Evolutionary conservation across 1,140 invertebrate genomes (phyloP).

Genomic region (Bombus confusus): DNA sequence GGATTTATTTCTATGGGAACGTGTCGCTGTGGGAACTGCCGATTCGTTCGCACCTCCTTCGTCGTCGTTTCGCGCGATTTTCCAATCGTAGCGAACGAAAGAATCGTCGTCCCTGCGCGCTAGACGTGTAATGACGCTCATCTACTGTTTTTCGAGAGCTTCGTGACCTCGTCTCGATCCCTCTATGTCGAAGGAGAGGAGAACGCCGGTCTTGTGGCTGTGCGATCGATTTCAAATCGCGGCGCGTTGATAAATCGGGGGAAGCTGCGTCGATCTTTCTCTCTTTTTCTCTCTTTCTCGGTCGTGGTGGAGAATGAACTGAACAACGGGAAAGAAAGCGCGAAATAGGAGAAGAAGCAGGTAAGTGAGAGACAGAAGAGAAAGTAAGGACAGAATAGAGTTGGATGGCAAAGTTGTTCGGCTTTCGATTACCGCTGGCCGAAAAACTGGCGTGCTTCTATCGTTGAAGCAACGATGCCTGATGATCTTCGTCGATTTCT

Average conservation of each 20-base stretch:
- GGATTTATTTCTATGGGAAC: constrained; percentile 75
- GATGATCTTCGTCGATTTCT: not conserved
- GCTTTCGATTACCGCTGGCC: constrained; percentile 43
- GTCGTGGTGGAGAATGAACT: no score
- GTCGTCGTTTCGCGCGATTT: not conserved
- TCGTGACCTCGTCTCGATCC: constrained; percentile 23
- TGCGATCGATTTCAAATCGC: constrained; percentile 9
- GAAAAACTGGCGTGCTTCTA: constrained; percentile 12
- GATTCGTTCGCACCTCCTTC: not conserved
- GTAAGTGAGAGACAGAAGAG: not conserved
- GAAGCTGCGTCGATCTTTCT: no score
- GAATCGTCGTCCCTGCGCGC: not conserved
- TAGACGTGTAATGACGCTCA: not conserved
- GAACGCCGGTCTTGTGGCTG: no score
- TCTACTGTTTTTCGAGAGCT: not conserved
- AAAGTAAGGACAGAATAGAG: not conserved
- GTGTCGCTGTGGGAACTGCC: not conserved
- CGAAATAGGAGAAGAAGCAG: not conserved
- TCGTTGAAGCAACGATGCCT: constrained; percentile 16
- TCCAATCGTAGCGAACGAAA: not conserved
- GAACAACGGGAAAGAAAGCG: not conserved
- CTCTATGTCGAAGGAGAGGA: not conserved
- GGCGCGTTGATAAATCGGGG: constrained; percentile 2
- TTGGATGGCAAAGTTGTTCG: constrained; percentile 17
- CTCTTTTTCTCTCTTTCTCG: no score